Percentiles rank a stretch among this genome's conserved stretches.
These are phyloP conservation scores for Papilio demoleus DNA, from an alignment of 2,888 invertebrate species.

Conservation along the genomic window DNA sequence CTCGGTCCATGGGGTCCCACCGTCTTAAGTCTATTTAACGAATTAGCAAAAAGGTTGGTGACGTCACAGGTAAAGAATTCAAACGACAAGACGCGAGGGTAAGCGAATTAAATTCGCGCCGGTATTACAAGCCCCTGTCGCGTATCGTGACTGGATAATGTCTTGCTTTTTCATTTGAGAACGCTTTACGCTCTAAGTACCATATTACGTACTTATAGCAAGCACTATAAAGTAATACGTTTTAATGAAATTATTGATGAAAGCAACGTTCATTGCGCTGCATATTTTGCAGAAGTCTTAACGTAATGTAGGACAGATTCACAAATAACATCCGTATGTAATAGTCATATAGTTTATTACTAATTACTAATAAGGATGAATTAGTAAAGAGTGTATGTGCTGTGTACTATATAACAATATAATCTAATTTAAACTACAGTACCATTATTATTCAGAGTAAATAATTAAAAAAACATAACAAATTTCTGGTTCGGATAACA, in stretches of 20 bases:
- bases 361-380: too few species aligned
- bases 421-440: background rate
- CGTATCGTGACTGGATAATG: slow-evolving; percentile 50
- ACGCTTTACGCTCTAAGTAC: slow-evolving; percentile 39
- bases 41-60: slow-evolving; percentile 40
- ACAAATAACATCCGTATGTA: too few species aligned
- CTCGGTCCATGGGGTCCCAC: background rate
- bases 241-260: slow-evolving; percentile 2
- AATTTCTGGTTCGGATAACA: slow-evolving; percentile 33
- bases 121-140: slow-evolving; percentile 55
- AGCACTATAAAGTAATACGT: background rate
- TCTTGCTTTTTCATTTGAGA: slow-evolving; percentile 55
- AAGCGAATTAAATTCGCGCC: slow-evolving; percentile 58
- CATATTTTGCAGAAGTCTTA: background rate
- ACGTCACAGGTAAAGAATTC: slow-evolving; percentile 60
- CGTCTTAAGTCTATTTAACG: slow-evolving; percentile 30
- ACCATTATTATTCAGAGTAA: background rate
- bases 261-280: background rate
- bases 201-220: slow-evolving; percentile 12
- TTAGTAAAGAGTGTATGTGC: too few species aligned
- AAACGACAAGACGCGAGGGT: slow-evolving; percentile 54
- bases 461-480: background rate
- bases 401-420: too few species aligned
- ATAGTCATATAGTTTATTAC: too few species aligned
- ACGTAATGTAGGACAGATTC: too few species aligned